Percentiles rank a stretch among this genome's conserved stretches.
These are phyloP conservation scores for Dasyprocta punctata DNA, from an alignment of 2,113 vertebrate species.

Conservation along the genomic window DNA sequence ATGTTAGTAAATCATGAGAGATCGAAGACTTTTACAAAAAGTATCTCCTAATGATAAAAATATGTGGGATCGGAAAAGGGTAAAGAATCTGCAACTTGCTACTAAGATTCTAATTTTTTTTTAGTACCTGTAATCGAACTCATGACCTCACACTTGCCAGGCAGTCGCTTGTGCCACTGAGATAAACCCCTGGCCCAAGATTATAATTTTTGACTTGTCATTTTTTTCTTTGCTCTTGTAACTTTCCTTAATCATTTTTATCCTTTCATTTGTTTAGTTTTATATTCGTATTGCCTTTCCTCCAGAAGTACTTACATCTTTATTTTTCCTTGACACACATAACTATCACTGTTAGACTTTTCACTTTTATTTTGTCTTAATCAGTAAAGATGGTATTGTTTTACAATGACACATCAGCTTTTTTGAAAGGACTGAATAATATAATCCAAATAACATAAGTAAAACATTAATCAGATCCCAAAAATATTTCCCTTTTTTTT, in stretches of 20 bases:
- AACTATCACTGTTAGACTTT: neutral
- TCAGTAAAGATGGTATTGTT: neutral
- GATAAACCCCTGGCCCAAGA: too few relatives aligned
- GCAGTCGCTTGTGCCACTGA: too few relatives aligned
- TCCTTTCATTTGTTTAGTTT: conserved; percentile 1
- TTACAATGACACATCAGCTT: neutral
- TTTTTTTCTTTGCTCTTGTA: neutral
- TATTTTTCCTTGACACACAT: neutral
- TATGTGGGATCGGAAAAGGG: too few relatives aligned
- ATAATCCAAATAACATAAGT: conserved; percentile 16
- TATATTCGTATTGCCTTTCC: conserved; percentile 19
- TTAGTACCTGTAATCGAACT: too few relatives aligned
- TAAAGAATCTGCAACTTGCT: neutral
- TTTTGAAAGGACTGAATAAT: conserved; percentile 29
- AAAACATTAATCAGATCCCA: conserved; percentile 20
- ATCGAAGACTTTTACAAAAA: neutral
- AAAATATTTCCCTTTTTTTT: neutral
- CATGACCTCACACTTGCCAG: too few relatives aligned
- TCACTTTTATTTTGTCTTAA: neutral
- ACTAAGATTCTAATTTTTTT: neutral
- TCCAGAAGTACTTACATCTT: conserved; percentile 4
- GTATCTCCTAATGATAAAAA: neutral
- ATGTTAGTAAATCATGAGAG: conserved; percentile 17
- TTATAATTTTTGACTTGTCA: conserved; percentile 7
- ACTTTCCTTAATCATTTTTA: neutral